Evolutionary conservation across 2,113 vertebrate species (phyloP), one percentile per base, ranked within the genome.

Genomic region (Neomonachus schauinslandi): DNA sequence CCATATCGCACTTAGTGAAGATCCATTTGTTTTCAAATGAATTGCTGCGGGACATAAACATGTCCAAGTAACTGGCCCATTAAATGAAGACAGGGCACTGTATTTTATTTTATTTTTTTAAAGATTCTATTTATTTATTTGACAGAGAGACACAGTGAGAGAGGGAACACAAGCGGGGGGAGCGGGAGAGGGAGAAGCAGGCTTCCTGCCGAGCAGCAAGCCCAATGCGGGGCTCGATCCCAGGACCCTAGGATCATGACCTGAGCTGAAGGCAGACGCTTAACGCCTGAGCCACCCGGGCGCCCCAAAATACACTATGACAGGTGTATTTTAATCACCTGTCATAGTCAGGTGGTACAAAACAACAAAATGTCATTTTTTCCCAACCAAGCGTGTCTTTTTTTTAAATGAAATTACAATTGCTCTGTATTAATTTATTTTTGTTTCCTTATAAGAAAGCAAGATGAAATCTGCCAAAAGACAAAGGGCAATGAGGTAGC

Each of bases 81-180:
- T 97, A 97, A 98, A 98, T 98, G 96, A 98, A 97, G 95, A 97
- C 61, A 89, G 95, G 95, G 46, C 42, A 85, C 86, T 91, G 36
- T 97, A 74, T 96, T 98, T 98, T 97, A 98, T 96, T 98, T 98
- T 97, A 98, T 96, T 98, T 98, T 96, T 98, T 98, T 97, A 98
- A 97, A 46, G 46, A 46, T 46, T 46, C 9, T 46, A 46, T 46
- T 46, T 46, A 46, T 46, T 46, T 46, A 46, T 46, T 46, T 46
- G 46, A 46, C 46, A 46, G 46, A 46, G 46, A 46, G 46, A 46
- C 46, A 46, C 46, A 46, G 46, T 46, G 46, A 46, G 46, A 46
- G 46, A 46, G 46, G 46, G 46, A 46, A 46, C 46, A 46, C 46
- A 46, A 46, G 46, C 46, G 8, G 46, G 46, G 46, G 46, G 46